These are phyloP conservation scores for Gila orcuttii DNA, from an alignment of 2,113 vertebrate species.

Conservation along the genomic window DNA sequence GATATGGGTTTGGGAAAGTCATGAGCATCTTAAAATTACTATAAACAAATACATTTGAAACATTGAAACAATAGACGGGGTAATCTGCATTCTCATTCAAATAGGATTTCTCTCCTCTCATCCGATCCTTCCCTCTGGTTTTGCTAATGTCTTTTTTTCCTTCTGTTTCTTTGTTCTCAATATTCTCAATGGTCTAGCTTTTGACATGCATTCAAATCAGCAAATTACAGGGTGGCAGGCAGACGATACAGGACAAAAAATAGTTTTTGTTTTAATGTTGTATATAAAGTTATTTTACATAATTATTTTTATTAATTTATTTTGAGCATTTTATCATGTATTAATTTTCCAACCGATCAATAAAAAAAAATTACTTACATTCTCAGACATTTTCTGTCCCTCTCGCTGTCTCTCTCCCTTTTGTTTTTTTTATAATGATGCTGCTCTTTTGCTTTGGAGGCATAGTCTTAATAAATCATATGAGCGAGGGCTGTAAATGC, in stretches of 20 bases:
- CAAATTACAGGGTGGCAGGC: slow-evolving; percentile 76
- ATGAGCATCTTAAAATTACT: background rate
- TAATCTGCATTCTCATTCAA: slow-evolving; percentile 32
- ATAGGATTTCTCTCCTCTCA: slow-evolving; percentile 21
- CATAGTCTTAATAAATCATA: background rate
- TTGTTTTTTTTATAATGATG: too few species aligned
- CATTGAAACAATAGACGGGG: background rate
- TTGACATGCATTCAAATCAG: slow-evolving; percentile 82
- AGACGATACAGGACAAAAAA: slow-evolving; percentile 56
- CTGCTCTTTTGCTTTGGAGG: background rate
- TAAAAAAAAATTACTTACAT: too few species aligned
- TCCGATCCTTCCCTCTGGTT: slow-evolving; percentile 50
- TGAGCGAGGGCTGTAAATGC: slow-evolving; percentile 5
- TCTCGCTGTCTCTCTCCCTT: background rate
- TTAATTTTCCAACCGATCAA: too few species aligned
- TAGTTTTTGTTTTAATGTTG: background rate
- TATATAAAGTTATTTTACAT: background rate
- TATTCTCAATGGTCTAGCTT: slow-evolving; percentile 64
- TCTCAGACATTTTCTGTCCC: background rate
- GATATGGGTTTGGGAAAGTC: background rate
- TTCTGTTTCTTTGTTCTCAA: slow-evolving; percentile 76
- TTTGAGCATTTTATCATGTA: too few species aligned
- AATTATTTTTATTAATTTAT: background rate
- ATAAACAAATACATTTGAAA: slow-evolving; percentile 3
- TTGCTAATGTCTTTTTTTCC: slow-evolving; percentile 63